Evolutionary conservation across 2,888 invertebrate species (phyloP), one percentile per base, ranked within the genome.

Genomic region (Baccha elongata): DNA sequence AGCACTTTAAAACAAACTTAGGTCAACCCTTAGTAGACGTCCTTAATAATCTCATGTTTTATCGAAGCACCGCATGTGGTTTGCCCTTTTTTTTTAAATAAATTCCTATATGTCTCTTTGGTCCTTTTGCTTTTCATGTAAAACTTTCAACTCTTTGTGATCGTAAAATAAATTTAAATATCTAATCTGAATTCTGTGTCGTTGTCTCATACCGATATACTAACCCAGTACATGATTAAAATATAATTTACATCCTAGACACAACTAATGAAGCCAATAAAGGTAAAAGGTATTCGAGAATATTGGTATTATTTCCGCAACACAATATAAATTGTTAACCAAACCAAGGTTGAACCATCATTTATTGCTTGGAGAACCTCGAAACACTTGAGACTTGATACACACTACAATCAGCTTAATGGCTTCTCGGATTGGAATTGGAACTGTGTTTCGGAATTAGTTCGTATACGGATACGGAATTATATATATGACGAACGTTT

Each of bases 371-470:
- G n/a, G 53, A 67, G 72, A 72, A 64, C 69, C 69, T 64, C 60
- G 64, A 71, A 71, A 23, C 76, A 76, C 67, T 83, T 50, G 72
- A 83, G 67, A 26, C 58, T 26, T n/a, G n/a, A 19, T 15, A 19
- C 15, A 11, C n/a, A 62, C 62, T 72, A 71, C 81, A 83, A 83
- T 83, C 76, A 62, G 76, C 67, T 76, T 68, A 72, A 76, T 83
- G 42, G 76, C 48, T 60, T 53, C 29, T 76, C 53, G 35, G 72
- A 67, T 76, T 76, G 23, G 5, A 23, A 23, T 23, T 72, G 72
- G 42, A 53, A 53, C 60, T 13, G 62, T 48, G 62, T 48, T 83
- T 67, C 53, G 40, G 64, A 68, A 74, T 58, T 74, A 40, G 50
- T 55, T 13, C 32, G 53, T 37, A n/a, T n/a, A 7, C 11, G 4